Conservation (phyloP, 2,888 invertebrate species). For the Cantharis rufa region DNA sequence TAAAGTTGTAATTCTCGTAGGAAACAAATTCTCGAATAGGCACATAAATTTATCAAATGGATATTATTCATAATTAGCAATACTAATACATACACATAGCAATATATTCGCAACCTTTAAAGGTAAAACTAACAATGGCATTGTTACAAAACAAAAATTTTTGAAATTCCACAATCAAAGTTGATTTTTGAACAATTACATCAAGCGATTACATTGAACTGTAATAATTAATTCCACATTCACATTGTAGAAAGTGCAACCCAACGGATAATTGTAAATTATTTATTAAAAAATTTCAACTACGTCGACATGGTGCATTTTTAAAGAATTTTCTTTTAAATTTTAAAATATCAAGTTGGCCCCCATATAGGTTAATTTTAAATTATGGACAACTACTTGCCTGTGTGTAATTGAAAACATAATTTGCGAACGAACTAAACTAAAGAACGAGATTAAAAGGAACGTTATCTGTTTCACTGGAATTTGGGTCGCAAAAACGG, state of each 20-base stretch:
- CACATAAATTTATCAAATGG: not conserved
- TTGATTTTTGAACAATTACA: not conserved
- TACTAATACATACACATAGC: not conserved
- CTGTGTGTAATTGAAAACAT: not conserved
- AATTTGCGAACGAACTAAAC: slow-evolving; percentile 11
- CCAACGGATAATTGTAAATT: not conserved
- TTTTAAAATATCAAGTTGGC: not conserved
- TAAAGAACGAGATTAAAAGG: slow-evolving; percentile 35
- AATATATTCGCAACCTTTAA: not conserved
- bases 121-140: not conserved
- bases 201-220: not conserved
- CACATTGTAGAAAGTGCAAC: slow-evolving; percentile 16
- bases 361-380: not conserved
- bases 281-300: not conserved
- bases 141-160: not conserved
- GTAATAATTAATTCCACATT: slow-evolving; percentile 14
- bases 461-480: slow-evolving; percentile 42
- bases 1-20: not conserved
- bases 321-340: not conserved
- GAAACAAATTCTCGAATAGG: not conserved
- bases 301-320: not conserved
- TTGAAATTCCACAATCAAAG: not conserved
- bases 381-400: not conserved
- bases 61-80: not conserved
- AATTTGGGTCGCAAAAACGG: slow-evolving; percentile 55